A percentile compares a stretch with the other conserved stretches of the same genome.
Evolutionary conservation across 2,113 vertebrate species (phyloP).

Genomic region (Microcebus tavaratra): DNA sequence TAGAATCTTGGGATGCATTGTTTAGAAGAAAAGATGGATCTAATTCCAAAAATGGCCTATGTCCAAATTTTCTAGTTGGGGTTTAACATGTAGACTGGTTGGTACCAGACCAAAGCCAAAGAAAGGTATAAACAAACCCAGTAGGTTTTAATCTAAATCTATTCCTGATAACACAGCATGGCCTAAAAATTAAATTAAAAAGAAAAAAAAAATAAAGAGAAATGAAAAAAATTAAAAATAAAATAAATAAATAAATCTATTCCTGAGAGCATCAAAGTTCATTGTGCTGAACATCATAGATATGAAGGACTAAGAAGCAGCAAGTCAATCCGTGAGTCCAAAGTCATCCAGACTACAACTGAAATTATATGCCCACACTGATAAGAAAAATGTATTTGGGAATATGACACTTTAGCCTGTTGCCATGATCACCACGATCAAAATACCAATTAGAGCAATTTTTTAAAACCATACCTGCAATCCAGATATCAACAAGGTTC

Average conservation of each 20-base stretch:
- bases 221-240: too few relatives aligned
- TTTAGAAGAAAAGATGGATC: not conserved
- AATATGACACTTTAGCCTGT: not conserved
- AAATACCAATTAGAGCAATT: not conserved
- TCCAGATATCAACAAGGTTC: not conserved
- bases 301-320: not conserved
- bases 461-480: not conserved
- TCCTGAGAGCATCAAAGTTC: not conserved
- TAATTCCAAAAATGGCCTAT: not conserved
- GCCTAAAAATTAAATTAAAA: too few relatives aligned
- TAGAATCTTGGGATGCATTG: not conserved
- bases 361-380: not conserved
- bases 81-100: not conserved
- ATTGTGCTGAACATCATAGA: not conserved
- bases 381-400: conserved; percentile 40
- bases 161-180: not conserved
- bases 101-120: not conserved
- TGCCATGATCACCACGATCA: not conserved
- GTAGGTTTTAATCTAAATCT: not conserved
- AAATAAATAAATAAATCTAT: not conserved
- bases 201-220: too few relatives aligned
- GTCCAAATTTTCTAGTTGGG: not conserved
- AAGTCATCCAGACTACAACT: not conserved
- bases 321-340: not conserved
- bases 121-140: not conserved